A percentile compares a stretch with the other conserved stretches of the same genome.
Evolutionary conservation across 2,888 invertebrate species (phyloP).

Genomic region (Esperia sulphurella): DNA sequence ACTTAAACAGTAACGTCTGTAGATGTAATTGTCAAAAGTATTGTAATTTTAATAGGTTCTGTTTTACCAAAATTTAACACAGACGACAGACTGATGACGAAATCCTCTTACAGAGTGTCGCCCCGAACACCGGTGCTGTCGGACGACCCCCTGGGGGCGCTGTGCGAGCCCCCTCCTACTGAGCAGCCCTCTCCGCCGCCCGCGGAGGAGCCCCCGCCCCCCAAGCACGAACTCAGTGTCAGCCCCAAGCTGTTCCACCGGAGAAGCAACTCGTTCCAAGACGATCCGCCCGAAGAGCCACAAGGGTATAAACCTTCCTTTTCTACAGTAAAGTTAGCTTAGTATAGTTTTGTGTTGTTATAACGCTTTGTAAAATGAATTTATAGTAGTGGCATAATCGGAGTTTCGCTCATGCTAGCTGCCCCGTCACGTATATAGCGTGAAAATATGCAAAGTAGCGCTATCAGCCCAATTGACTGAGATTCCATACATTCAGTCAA

Average conservation of each 20-base stretch:
- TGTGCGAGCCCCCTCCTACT: slow-evolving; percentile 57
- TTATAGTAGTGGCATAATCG: no score
- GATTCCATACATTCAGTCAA: no score
- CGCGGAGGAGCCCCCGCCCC: slow-evolving; percentile 36
- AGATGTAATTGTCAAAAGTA: no score
- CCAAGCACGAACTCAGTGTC: slow-evolving; percentile 77
- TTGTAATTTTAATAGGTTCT: background rate
- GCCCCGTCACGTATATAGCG: no score
- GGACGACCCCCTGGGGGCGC: slow-evolving; percentile 94
- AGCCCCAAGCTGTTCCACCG: slow-evolving; percentile 85
- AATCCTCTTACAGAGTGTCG: slow-evolving; percentile 71
- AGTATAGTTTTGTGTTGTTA: no score
- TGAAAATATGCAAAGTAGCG: no score
- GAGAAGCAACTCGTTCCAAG: slow-evolving; percentile 70
- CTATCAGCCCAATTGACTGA: no score
- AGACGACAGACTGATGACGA: no score
- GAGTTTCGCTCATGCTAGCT: no score
- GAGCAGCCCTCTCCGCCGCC: slow-evolving; percentile 24
- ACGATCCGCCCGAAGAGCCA: slow-evolving; percentile 68
- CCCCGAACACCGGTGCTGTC: slow-evolving; percentile 92
- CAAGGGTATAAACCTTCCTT: slow-evolving; percentile 66
- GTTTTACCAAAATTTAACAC: background rate
- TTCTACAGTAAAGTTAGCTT: slow-evolving; percentile 10
- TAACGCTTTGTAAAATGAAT: no score
- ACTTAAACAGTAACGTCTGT: no score